Conservation (phyloP, 1,140 invertebrate species). For the Himalopsyche phryganea region DNA sequence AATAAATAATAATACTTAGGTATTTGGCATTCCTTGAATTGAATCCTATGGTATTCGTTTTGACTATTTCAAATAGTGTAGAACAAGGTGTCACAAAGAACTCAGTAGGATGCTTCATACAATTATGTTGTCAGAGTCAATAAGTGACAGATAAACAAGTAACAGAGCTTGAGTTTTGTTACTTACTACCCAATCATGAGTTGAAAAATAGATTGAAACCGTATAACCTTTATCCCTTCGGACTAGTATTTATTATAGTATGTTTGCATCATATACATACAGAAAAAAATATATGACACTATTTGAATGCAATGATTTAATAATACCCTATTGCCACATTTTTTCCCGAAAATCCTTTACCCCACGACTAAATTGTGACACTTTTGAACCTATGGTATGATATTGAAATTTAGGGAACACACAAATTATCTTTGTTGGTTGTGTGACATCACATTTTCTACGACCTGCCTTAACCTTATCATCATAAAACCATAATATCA, state of each 20-base stretch:
- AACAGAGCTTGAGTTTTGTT: neutral
- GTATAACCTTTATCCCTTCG: too few relatives aligned
- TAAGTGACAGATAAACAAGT: conserved; percentile 1
- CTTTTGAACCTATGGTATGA: too few relatives aligned
- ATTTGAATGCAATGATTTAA: neutral
- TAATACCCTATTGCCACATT: neutral
- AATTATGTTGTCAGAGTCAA: conserved; percentile 12
- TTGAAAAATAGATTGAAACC: too few relatives aligned
- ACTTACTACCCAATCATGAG: too few relatives aligned
- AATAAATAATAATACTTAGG: too few relatives aligned
- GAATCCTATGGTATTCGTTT: neutral
- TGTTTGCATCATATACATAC: neutral
- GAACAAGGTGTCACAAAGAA: neutral
- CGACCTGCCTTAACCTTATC: too few relatives aligned
- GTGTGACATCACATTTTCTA: too few relatives aligned
- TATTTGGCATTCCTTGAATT: too few relatives aligned
- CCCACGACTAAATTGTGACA: too few relatives aligned
- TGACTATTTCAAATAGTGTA: neutral
- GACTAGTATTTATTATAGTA: neutral
- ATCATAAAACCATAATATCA: too few relatives aligned
- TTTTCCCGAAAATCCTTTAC: neutral
- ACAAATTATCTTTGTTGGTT: too few relatives aligned
- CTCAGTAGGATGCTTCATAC: conserved; percentile 1
- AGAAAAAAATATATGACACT: neutral
- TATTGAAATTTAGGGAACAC: too few relatives aligned